Conservation (phyloP, 2,888 invertebrate species). For the Smittia sp. region DNA sequence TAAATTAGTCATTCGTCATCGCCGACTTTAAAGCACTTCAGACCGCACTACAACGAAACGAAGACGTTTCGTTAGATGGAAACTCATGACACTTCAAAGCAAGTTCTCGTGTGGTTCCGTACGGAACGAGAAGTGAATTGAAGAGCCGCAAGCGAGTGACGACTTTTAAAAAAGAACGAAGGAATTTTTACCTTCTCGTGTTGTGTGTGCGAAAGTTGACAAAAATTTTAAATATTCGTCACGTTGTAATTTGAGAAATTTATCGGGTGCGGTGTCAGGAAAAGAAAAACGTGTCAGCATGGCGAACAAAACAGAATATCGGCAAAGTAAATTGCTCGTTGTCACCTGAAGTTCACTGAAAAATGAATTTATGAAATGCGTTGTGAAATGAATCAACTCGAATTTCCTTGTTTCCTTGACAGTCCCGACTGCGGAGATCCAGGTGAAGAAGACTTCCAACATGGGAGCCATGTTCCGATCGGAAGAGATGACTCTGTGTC, state of each 20-base stretch:
- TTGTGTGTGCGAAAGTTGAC: not conserved
- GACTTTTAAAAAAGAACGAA: too few relatives aligned
- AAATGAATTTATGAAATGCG: not conserved
- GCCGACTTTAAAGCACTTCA: not conserved
- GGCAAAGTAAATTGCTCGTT: slow-evolving; percentile 16
- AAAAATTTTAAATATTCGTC: not conserved
- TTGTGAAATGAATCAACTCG: not conserved
- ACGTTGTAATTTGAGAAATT: not conserved
- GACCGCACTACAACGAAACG: not conserved
- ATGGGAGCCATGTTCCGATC: slow-evolving; percentile 76
- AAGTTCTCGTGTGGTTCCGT: not conserved
- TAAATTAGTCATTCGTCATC: not conserved
- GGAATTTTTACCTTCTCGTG: not conserved
- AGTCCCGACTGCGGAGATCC: slow-evolving; percentile 37
- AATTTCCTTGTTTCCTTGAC: not conserved
- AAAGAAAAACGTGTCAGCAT: not conserved
- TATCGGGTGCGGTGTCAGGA: not conserved
- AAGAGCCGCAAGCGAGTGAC: not conserved
- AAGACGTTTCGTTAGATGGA: not conserved
- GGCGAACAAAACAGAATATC: slow-evolving; percentile 17
- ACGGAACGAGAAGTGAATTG: not conserved
- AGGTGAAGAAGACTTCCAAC: slow-evolving; percentile 49
- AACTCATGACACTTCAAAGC: slow-evolving; percentile 9
- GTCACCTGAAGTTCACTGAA: not conserved
- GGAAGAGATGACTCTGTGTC: slow-evolving; percentile 77